Percentiles rank a stretch among this genome's conserved stretches.
Conservation (phyloP, 2,888 invertebrate genomes). For the Junonia oenone region DNA sequence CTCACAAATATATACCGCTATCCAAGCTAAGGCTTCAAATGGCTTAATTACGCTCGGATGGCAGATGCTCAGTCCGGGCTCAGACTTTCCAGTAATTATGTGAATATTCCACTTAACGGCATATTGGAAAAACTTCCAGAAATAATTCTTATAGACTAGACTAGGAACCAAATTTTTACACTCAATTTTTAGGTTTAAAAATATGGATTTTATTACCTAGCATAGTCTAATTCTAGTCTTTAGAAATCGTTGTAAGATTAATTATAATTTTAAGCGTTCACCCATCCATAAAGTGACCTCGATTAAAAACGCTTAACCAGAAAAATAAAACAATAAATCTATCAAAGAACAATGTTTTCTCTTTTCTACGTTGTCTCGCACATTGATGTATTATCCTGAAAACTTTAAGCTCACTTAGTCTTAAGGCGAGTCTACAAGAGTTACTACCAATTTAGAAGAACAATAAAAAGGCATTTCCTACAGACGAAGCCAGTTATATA, state of each 20-base stretch:
- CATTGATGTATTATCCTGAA: conserved; percentile 1
- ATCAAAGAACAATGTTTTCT: neutral
- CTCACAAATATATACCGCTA: neutral
- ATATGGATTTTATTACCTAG: no score
- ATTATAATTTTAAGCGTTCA: no score
- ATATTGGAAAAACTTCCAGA: neutral
- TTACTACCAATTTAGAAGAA: conserved; percentile 36
- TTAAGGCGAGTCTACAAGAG: conserved; percentile 31
- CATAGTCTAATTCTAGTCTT: no score
- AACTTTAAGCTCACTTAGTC: conserved; percentile 24
- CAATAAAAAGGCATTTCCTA: conserved; percentile 37
- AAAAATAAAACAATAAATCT: neutral
- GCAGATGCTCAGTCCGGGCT: conserved; percentile 1
- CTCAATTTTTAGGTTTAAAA: no score
- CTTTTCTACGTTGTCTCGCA: neutral
- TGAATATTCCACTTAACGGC: neutral
- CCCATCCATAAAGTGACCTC: no score
- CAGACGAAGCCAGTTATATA: conserved; percentile 23
- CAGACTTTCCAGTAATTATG: neutral
- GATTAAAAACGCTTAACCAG: neutral
- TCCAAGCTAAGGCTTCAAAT: neutral
- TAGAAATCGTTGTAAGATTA: no score
- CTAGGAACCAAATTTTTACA: no score
- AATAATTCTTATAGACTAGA: no score
- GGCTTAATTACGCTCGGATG: neutral